Conservation (phyloP, 2,888 invertebrate genomes). For the Clanis bilineata region DNA sequence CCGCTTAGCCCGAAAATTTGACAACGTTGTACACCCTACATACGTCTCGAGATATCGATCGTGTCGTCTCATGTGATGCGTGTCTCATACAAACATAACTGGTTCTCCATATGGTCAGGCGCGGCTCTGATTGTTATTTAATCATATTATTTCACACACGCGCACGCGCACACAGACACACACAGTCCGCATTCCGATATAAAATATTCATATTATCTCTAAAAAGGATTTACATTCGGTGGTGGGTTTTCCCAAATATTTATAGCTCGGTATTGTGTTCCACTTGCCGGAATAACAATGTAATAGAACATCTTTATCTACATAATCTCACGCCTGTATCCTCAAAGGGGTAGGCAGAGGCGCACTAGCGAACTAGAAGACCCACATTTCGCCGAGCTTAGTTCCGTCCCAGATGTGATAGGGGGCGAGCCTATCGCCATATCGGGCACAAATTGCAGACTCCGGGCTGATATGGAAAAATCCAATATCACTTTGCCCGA, state of each 20-base stretch:
- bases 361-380: no score
- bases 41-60: constrained; percentile 20
- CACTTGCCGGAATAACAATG: constrained; percentile 14
- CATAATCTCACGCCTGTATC: no score
- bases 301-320: not conserved
- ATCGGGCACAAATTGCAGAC: no score
- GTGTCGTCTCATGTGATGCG: constrained; percentile 18
- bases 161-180: constrained; percentile 35
- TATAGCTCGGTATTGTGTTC: constrained; percentile 29
- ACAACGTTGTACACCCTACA: not conserved
- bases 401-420: no score
- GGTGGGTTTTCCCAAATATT: constrained; percentile 31
- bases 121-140: constrained; percentile 62
- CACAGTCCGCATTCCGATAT: constrained; percentile 61
- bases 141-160: constrained; percentile 55
- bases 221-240: constrained; percentile 26
- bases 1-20: no score
- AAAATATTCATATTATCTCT: constrained; percentile 30
- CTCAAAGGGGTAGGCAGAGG: no score
- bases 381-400: no score
- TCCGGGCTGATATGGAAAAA: no score
- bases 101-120: constrained; percentile 66
- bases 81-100: constrained; percentile 46
- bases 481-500: no score
- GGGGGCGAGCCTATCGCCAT: no score